Percentiles rank a stretch among this genome's conserved stretches.
phyloP scores from a whole-genome alignment of 2,113 vertebrate species.

The Albula goreensis region DNA sequence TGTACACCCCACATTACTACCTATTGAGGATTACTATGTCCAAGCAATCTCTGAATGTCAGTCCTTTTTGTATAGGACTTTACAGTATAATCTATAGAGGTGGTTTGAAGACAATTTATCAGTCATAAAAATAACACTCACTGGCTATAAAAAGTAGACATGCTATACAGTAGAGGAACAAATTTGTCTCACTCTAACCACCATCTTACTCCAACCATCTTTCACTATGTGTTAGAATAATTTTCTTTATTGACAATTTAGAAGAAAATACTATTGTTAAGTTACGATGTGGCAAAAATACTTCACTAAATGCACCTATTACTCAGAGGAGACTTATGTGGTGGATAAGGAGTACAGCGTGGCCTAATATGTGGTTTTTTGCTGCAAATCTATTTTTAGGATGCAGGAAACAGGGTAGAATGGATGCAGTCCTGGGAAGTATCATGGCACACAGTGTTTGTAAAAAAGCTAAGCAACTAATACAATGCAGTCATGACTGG shows the following conservation, averaged over 20 bases:
- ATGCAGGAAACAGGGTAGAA: not conserved
- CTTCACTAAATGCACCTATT: not conserved
- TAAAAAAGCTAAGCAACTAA: not conserved
- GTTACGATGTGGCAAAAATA: not conserved
- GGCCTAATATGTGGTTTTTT: not conserved
- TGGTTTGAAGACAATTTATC: too few species aligned
- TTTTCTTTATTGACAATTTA: not conserved
- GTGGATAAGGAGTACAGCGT: not conserved
- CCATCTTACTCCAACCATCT: too few species aligned
- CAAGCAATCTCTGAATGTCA: too few species aligned
- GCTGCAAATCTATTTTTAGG: not conserved
- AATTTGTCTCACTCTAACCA: too few species aligned
- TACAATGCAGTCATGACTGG: not conserved
- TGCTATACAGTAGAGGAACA: not conserved
- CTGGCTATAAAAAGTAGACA: too few species aligned
- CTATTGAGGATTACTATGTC: too few species aligned
- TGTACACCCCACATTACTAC: too few species aligned
- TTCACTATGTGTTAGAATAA: not conserved
- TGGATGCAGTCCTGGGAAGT: not conserved
- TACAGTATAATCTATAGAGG: too few species aligned
- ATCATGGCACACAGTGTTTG: not conserved
- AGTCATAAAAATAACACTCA: too few species aligned
- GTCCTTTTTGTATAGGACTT: too few species aligned
- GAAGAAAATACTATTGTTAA: too few species aligned
- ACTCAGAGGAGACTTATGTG: not conserved